Evolutionary conservation across 2,113 vertebrate species (phyloP).

Genomic region (Mastomys natalensis): DNA sequence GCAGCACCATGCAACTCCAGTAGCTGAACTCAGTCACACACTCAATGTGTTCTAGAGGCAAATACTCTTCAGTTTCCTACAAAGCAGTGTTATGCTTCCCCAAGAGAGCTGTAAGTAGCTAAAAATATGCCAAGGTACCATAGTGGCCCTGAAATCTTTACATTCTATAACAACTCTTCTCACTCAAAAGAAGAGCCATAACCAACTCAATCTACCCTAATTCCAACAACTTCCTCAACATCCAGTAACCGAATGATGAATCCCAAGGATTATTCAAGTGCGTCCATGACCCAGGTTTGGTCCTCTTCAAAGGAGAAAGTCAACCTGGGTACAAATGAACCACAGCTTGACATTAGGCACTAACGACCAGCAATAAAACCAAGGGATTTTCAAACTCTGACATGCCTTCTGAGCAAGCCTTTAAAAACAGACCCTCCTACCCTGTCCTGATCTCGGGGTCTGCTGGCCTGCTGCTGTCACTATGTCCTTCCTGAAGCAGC

Average conservation of each 20-base stretch:
- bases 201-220: neutral
- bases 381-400: slow-evolving; percentile 42
- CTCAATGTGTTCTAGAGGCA: slow-evolving; percentile 59
- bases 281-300: neutral
- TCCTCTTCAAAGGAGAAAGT: neutral
- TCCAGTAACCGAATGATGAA: neutral
- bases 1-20: neutral
- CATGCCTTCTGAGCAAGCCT: neutral
- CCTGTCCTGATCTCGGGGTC: neutral
- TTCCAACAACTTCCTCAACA: neutral
- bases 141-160: slow-evolving; percentile 52
- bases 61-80: slow-evolving; percentile 67
- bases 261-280: neutral
- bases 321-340: slow-evolving; percentile 1
- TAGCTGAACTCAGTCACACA: slow-evolving; percentile 64
- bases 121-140: slow-evolving; percentile 56
- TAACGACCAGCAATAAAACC: neutral
- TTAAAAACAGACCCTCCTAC: neutral
- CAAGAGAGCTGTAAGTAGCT: slow-evolving; percentile 53
- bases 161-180: neutral
- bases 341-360: neutral
- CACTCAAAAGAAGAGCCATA: neutral
- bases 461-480: neutral
- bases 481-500: neutral
- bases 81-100: slow-evolving; percentile 61